Conservation (phyloP, 1,140 invertebrate genomes). For the Platorchestia sp. region DNA sequence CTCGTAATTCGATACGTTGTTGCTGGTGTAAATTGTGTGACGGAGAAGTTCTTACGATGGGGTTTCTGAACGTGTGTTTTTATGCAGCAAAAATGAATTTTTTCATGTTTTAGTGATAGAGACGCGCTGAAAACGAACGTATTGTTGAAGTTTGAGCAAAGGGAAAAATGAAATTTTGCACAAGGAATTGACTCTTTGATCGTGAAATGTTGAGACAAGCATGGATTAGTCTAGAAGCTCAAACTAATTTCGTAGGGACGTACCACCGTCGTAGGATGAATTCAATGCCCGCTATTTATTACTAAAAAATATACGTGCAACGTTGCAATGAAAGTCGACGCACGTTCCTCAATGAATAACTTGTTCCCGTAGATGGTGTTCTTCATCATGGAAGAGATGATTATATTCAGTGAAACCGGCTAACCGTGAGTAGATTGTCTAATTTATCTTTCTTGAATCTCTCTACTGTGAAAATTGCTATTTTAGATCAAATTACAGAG, state of each 20-base stretch:
- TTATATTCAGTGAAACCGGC: not conserved
- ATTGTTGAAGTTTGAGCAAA: not conserved
- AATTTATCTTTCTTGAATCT: not conserved
- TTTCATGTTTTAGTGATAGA: not conserved
- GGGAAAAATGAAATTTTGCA: not conserved
- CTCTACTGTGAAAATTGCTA: not conserved
- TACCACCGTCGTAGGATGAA: not conserved
- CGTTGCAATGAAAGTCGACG: not conserved
- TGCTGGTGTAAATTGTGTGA: not conserved
- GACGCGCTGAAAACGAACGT: not conserved
- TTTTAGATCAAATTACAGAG: not conserved
- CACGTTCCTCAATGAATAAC: not conserved
- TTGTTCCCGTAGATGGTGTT: not conserved
- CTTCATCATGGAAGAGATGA: not conserved
- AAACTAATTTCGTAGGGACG: not conserved
- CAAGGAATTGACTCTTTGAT: not conserved
- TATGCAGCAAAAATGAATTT: not conserved
- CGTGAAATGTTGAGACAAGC: not conserved
- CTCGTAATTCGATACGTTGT: not conserved
- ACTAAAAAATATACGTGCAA: not conserved
- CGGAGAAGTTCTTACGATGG: not conserved
- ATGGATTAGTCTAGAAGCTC: not conserved
- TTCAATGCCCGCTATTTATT: not conserved
- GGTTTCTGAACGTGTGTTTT: not conserved
- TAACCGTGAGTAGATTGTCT: not conserved